Percentiles rank a stretch among this genome's conserved stretches.
Conservation (phyloP, 1,140 invertebrate species). For the Conus betulinus region DNA sequence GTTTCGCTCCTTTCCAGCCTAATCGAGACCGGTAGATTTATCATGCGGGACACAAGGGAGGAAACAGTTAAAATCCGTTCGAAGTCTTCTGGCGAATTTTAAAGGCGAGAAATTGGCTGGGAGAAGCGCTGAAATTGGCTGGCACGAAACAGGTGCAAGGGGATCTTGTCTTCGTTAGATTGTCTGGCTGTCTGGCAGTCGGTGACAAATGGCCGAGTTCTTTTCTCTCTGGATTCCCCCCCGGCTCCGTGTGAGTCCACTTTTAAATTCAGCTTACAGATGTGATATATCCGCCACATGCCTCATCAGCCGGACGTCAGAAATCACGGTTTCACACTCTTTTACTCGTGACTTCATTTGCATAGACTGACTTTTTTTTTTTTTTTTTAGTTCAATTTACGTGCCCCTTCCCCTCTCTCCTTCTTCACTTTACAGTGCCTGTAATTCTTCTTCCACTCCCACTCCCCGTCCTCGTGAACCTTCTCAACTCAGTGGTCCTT, state of each 20-base stretch:
- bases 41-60: constrained; percentile 25
- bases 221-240: constrained; percentile 5
- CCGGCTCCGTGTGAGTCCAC: neutral
- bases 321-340: neutral
- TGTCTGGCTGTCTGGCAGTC: constrained; percentile 16
- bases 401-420: too few relatives aligned
- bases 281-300: neutral
- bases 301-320: constrained; percentile 3
- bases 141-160: constrained; percentile 30
- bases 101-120: constrained; percentile 27
- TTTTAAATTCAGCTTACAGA: constrained; percentile 1
- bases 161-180: constrained; percentile 26
- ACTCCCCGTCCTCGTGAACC: too few relatives aligned
- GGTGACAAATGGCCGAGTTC: constrained; percentile 19
- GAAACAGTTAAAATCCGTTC: constrained; percentile 36
- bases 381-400: too few relatives aligned
- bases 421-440: too few relatives aligned
- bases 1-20: constrained; percentile 32
- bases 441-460: too few relatives aligned
- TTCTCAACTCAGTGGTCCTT: too few relatives aligned
- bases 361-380: neutral
- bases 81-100: constrained; percentile 37
- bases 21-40: constrained; percentile 40
- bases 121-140: constrained; percentile 33
- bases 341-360: neutral